phyloP scores from a whole-genome alignment of 2,797 vertebrate genomes.

The Lagorchestes hirsutus region DNA sequence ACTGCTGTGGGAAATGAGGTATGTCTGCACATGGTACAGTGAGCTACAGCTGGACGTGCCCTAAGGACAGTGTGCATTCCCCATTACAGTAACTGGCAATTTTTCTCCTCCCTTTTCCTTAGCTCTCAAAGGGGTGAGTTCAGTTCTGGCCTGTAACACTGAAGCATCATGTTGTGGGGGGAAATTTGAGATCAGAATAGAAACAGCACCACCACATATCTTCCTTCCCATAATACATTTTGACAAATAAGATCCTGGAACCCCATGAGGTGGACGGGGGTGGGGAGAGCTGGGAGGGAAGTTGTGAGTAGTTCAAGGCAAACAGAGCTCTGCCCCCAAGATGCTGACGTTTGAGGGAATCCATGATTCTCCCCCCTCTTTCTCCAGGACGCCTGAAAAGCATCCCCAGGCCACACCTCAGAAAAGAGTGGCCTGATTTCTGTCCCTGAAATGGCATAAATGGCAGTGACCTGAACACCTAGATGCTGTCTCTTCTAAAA shows the following conservation, averaged over 20 bases:
- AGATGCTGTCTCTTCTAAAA: not conserved
- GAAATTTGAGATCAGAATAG: not conserved
- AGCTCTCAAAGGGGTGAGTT: not conserved
- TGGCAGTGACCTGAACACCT: not conserved
- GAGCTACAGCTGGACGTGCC: not conserved
- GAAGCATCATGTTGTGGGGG: not conserved
- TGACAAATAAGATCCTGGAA: conserved; percentile 10
- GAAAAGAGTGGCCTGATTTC: not conserved
- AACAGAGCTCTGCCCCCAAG: not conserved
- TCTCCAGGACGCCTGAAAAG: not conserved
- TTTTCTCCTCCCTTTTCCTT: not conserved
- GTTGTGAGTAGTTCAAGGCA: not conserved
- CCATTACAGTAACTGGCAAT: not conserved
- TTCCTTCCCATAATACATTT: not conserved
- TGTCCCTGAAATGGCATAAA: not conserved
- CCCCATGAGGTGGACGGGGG: not conserved
- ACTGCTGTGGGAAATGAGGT: not conserved
- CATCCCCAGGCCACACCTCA: not conserved
- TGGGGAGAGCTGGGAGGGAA: not conserved
- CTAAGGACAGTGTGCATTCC: not conserved
- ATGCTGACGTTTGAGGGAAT: not conserved
- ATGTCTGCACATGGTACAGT: not conserved
- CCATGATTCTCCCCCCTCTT: not conserved
- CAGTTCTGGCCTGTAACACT: not conserved
- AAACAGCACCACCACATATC: not conserved